Evolutionary conservation across 2,113 vertebrate genomes (phyloP).

Genomic region (Antechinus flavipes): DNA sequence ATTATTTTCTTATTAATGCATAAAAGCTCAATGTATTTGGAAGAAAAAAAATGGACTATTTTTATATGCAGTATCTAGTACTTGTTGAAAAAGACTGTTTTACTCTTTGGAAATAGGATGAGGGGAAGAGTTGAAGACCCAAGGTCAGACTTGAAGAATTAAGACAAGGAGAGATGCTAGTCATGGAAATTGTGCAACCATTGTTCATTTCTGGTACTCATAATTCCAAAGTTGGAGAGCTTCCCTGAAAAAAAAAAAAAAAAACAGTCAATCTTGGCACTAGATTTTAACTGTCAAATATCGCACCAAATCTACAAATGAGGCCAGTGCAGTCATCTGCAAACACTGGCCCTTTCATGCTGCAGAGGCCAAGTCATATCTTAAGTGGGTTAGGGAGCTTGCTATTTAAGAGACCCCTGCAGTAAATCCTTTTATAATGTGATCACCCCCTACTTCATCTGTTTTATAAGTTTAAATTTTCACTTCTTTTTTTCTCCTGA

Average conservation of each 20-base stretch:
- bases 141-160: not conserved
- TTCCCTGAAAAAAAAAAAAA: not conserved
- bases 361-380: not conserved
- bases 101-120: constrained; percentile 26
- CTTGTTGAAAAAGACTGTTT: not conserved
- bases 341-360: not conserved
- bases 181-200: constrained; percentile 5
- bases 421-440: constrained; percentile 4
- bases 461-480: not conserved
- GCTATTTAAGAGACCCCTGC: not conserved
- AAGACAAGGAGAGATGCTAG: not conserved
- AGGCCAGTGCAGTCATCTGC: not conserved
- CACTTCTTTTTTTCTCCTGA: not conserved
- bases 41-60: constrained; percentile 16
- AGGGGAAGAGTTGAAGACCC: constrained; percentile 25
- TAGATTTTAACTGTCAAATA: constrained; percentile 5
- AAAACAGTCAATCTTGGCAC: not conserved
- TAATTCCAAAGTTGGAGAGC: not conserved
- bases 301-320: not conserved
- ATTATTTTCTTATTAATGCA: constrained; percentile 43
- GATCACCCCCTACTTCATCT: not conserved
- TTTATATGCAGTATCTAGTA: not conserved
- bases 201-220: not conserved
- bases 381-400: not conserved
- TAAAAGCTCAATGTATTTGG: constrained; percentile 21